Base-by-base conservation (phyloP, 1,140 invertebrate genomes). In the Mylabris phalerata region DNA sequence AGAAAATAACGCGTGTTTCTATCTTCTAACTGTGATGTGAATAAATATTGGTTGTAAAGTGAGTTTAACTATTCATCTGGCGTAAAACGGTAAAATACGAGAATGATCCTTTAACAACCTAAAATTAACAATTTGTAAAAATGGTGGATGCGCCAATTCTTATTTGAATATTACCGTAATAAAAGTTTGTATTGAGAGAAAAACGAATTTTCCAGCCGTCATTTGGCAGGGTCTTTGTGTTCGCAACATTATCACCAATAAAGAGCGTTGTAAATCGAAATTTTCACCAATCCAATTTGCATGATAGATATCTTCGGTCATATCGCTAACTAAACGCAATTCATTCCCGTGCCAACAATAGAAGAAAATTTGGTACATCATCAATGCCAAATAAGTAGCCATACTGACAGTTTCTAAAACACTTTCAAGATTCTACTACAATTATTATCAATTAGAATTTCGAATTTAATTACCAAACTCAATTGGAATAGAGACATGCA, bases 191-290 rank as follows among this genome's bases (percentile, higher is more conserved):
- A 79, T 60, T 0, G 79, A 80, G 0, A 82, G 58, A 6, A 71
- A 68, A 19, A 75, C 76, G 41, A 80, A 73, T 3, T 77, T 77
- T 4, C 75, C 78, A 9, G 75, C 79, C 9, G 68, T 77, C 10
- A 82, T 63, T 25, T 68, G 66, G 3, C 74, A 60, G 1, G 75
- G 71, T 3, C 72, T 65, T n/a, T 74, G 67, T n/a, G 73, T 69
- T 3, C 77, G 68, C 4, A 66, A 57, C 74, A 80, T 81, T 5
- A 81, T 38, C 3, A 79, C 61, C 3, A 74, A 61, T 24, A 81
- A 59, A 3, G 69, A 57, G 7, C 71, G 68, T 40, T 79, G 77
- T 13, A 74, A 66, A 9, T 52, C 7, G 11, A 71, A 50, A 45
- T 60, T 56, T 4, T 57, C 41, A 19, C 43, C 32, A n/a, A 66